Evolutionary conservation across 2,797 vertebrate species (phyloP), one percentile per base, ranked within the genome.

Genomic region (Epinephelus coioides): DNA sequence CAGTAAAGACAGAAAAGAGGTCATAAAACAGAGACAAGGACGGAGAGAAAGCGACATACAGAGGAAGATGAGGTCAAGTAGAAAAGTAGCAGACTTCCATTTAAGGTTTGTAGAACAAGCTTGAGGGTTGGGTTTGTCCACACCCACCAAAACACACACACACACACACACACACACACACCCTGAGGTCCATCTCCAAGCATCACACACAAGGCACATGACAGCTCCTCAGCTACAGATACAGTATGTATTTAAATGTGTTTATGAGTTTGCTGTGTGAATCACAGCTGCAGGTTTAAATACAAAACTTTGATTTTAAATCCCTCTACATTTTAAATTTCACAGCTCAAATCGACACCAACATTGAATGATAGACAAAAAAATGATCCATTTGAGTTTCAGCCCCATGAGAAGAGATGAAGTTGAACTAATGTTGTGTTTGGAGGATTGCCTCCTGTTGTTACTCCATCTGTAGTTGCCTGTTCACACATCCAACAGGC

Each of bases 201-300:
- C 66, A 75, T 88, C 76, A 83, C 67, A 73, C 65, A 57, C 19
- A 44, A 0, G 60, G 62, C 88, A 84, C 88, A 86, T 81, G 79
- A 87, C 57, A 61, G 40, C 55, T 49, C 73, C 89, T 92, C 84
- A 47, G 56, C 25, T 17, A 25, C 46, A 73, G 49, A 79, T 23
- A 55, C 62, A 25, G 40, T 19, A 14, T 14, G 10, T 23, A 50
- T 76, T 27, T 30, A 30, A 30, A 30, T 69, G 57, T 53, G 43
- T 47, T 44, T 43, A 15, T 50, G 43, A 23, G 11, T 34, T 6
- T 34, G 6, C 17, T 17, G 30, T 21, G 27, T 53, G 27, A 74
- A 71, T 2, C 44, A 21, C 18, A 74, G 21, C 34, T 59, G 25
- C 47, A 38, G 12, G n/a, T 9, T 15, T 17, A 53, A 50, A 46